phyloP scores from a whole-genome alignment of 2,113 vertebrate species.

The Ictalurus furcatus region DNA sequence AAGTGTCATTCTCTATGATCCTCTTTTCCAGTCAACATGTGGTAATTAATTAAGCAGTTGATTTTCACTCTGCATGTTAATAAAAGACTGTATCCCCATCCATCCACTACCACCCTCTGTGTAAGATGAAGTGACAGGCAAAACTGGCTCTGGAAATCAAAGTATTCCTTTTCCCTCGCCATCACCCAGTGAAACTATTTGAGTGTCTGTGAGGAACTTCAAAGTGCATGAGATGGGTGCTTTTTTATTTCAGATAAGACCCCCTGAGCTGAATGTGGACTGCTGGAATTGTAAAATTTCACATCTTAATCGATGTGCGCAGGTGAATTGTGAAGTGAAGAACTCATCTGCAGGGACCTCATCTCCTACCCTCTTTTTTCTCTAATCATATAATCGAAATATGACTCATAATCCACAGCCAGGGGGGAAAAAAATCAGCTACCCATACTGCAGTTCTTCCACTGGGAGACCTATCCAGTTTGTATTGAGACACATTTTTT shows the following conservation, averaged over 20 bases:
- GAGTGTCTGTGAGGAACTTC: conserved; percentile 72
- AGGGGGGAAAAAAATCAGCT: conserved; percentile 16
- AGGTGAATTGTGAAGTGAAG: conserved; percentile 64
- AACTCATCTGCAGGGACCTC: conserved; percentile 64
- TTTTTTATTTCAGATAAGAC: conserved; percentile 81
- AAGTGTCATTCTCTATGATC: neutral
- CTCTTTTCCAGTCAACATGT: conserved; percentile 47
- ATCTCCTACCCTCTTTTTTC: conserved; percentile 42
- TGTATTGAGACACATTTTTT: conserved; percentile 48
- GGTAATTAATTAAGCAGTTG: conserved; percentile 55
- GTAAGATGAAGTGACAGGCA: conserved; percentile 72
- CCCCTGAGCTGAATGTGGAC: conserved; percentile 72
- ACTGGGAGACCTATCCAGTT: neutral
- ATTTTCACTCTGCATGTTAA: conserved; percentile 51
- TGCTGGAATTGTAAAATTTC: conserved; percentile 71
- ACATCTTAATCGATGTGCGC: conserved; percentile 77
- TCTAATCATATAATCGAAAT: conserved; percentile 59
- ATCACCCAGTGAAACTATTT: conserved; percentile 67
- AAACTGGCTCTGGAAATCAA: conserved; percentile 70
- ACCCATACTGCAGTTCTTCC: conserved; percentile 3
- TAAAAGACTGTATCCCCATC: conserved; percentile 51
- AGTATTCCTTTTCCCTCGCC: conserved; percentile 68
- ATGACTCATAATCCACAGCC: conserved; percentile 44
- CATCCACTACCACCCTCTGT: conserved; percentile 60
- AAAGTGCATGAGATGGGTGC: conserved; percentile 63